A percentile compares a stretch with the other conserved stretches of the same genome.
Conservation (phyloP, 2,797 vertebrate genomes). For the Podarcis lilfordi region DNA sequence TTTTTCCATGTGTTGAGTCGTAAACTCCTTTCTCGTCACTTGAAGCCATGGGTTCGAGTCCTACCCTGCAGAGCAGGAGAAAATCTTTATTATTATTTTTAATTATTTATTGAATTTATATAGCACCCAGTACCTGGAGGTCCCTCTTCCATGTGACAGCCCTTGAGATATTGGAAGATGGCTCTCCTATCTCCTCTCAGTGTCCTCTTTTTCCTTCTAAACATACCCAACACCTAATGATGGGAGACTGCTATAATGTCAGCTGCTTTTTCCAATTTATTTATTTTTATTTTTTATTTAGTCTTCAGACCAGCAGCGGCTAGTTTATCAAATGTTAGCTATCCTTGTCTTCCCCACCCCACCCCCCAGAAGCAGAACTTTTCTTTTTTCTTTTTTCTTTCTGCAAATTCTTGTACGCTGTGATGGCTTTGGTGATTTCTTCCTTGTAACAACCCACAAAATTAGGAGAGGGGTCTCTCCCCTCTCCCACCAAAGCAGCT, state of each 20-base stretch:
- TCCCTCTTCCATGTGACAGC: too few species aligned
- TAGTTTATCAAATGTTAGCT: conserved; percentile 54
- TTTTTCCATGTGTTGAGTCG: too few species aligned
- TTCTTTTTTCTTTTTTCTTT: conserved; percentile 28
- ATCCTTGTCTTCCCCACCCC: conserved; percentile 48
- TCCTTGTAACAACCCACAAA: conserved; percentile 49
- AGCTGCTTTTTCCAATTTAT: conserved; percentile 67
- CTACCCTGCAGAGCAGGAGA: too few species aligned
- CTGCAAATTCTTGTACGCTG: conserved; percentile 62
- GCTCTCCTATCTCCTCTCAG: too few species aligned
- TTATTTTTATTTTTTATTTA: conserved; percentile 55
- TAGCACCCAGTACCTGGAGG: too few species aligned
- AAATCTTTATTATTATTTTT: too few species aligned
- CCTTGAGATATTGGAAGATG: too few species aligned
- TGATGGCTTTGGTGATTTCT: conserved; percentile 67
- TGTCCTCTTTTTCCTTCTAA: too few species aligned
- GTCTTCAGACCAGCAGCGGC: conserved; percentile 37
- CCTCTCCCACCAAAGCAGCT: conserved; percentile 48
- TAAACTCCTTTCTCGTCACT: too few species aligned
- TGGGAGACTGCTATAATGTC: conserved; percentile 59
- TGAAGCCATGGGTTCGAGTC: too few species aligned
- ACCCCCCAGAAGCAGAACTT: conserved; percentile 61
- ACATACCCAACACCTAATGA: not conserved
- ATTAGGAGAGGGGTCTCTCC: conserved; percentile 67
- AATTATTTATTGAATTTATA: too few species aligned